Conservation (phyloP, 2,113 vertebrate species). For the Diadophis punctatus region DNA sequence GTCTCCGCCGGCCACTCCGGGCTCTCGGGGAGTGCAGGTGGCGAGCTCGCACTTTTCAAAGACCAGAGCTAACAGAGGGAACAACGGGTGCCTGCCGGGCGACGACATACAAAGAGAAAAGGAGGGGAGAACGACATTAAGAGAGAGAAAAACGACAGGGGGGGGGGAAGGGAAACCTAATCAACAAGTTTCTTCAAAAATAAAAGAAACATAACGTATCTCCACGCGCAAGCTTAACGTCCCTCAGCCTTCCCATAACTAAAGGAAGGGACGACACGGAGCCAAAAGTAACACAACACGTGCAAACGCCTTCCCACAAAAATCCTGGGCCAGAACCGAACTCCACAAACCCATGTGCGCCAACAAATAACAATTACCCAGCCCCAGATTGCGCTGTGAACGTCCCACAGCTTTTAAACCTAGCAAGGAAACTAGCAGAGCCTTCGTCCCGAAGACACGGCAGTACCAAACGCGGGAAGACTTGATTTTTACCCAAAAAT, state of each 20-base stretch:
- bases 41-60: slow-evolving; percentile 99
- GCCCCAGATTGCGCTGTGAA: slow-evolving; percentile 29
- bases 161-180: slow-evolving; percentile 58
- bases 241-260: slow-evolving; percentile 3
- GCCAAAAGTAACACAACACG: slow-evolving; percentile 1
- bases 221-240: neutral
- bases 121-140: slow-evolving; percentile 62
- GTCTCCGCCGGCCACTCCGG: slow-evolving; percentile 90
- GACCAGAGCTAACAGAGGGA: slow-evolving; percentile 97
- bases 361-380: neutral
- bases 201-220: neutral
- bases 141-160: slow-evolving; percentile 49
- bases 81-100: slow-evolving; percentile 95
- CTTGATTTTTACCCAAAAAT: slow-evolving; percentile 42
- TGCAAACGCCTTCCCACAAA: neutral
- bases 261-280: neutral
- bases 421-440: slow-evolving; percentile 45
- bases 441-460: slow-evolving; percentile 53
- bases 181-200: slow-evolving; percentile 67
- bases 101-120: slow-evolving; percentile 63
- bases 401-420: slow-evolving; percentile 34
- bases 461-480: slow-evolving; percentile 42
- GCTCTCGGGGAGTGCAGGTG: slow-evolving; percentile 97
- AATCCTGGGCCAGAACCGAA: slow-evolving; percentile 36
- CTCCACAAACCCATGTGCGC: slow-evolving; percentile 10